Conservation (phyloP, 2,113 vertebrate genomes). For the Seriola quinqueradiata region DNA sequence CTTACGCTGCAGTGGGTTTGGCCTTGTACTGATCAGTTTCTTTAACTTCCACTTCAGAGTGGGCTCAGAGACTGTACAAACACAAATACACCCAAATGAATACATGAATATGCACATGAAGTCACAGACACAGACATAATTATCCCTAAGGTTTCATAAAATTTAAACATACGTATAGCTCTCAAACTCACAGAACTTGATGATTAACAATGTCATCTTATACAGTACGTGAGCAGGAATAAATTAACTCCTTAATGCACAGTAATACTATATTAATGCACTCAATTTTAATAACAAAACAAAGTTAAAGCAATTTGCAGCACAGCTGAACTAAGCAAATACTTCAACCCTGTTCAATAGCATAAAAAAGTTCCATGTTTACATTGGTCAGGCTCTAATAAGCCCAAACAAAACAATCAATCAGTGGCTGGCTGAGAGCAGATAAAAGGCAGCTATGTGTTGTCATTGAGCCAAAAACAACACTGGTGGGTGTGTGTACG, state of each 20-base stretch:
- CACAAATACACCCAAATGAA: constrained; percentile 12
- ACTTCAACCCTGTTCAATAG: constrained; percentile 11
- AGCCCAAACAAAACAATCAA: constrained; percentile 66
- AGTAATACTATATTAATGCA: not conserved
- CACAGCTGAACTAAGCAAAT: constrained; percentile 35
- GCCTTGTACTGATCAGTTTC: constrained; percentile 91
- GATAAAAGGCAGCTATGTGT: constrained; percentile 62
- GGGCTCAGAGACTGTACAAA: constrained; percentile 91
- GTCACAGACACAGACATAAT: not conserved
- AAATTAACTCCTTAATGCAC: not conserved
- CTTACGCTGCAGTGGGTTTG: constrained; percentile 93
- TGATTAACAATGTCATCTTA: not conserved
- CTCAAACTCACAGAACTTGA: constrained; percentile 9
- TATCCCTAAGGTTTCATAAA: not conserved
- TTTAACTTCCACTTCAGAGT: constrained; percentile 93
- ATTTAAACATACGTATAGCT: not conserved
- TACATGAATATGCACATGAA: not conserved
- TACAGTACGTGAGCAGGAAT: not conserved
- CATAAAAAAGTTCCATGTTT: constrained; percentile 47
- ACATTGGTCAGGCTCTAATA: constrained; percentile 55
- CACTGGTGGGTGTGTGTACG: constrained; percentile 59
- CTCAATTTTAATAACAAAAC: constrained; percentile 24
- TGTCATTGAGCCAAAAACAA: constrained; percentile 52
- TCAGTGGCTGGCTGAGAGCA: constrained; percentile 42
- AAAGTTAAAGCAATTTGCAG: constrained; percentile 3